Conservation (phyloP, 2,888 invertebrate species). For the Eubasilissa splendida region DNA sequence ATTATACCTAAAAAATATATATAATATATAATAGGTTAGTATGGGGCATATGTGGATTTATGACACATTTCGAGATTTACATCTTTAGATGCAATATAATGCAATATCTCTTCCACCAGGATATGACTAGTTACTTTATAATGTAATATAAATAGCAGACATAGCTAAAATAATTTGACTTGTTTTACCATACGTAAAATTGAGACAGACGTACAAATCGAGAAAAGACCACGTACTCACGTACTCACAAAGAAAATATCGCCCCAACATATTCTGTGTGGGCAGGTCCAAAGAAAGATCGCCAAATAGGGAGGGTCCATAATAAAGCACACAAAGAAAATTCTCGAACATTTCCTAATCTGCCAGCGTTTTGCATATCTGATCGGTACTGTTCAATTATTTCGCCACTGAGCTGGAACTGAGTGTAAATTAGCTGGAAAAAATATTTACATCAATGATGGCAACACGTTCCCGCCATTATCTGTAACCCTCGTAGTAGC, state of each 20-base stretch:
- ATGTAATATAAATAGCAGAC: too few species aligned
- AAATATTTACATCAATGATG: not conserved
- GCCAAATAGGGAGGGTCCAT: slow-evolving; percentile 48
- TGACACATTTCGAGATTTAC: too few species aligned
- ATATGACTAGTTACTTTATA: too few species aligned
- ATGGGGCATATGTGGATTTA: too few species aligned
- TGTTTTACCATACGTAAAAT: slow-evolving; percentile 26
- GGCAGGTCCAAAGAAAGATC: slow-evolving; percentile 25
- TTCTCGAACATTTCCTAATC: slow-evolving; percentile 44
- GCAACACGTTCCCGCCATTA: not conserved
- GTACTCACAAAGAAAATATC: slow-evolving; percentile 21
- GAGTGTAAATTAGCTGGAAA: slow-evolving; percentile 31
- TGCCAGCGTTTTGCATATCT: slow-evolving; percentile 36
- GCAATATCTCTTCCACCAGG: too few species aligned
- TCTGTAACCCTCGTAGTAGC: not conserved
- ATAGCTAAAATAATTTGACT: not conserved
- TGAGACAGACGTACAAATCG: slow-evolving; percentile 10
- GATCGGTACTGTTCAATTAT: slow-evolving; percentile 37
- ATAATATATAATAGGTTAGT: too few species aligned
- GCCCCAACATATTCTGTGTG: not conserved
- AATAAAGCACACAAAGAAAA: slow-evolving; percentile 47
- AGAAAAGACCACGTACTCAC: not conserved
- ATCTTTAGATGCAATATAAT: too few species aligned
- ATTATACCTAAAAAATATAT: too few species aligned
- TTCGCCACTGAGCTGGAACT: slow-evolving; percentile 31